Percentiles rank a stretch among this genome's conserved stretches.
Conservation (phyloP, 1,140 invertebrate genomes). For the Leptinotarsa undecemlineata region DNA sequence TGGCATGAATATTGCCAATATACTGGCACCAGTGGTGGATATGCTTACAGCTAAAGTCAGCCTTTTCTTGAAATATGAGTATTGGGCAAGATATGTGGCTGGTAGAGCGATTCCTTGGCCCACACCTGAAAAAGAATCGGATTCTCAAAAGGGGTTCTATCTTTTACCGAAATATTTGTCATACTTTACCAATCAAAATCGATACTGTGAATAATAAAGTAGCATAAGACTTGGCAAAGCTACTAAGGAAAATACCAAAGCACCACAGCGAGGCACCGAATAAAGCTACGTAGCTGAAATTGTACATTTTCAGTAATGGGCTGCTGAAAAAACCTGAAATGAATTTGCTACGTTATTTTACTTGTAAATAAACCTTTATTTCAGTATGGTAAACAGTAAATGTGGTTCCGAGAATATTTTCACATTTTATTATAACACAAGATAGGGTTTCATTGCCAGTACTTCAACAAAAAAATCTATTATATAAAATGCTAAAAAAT, state of each 20-base stretch:
- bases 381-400: no score
- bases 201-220: constrained; percentile 47
- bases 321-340: constrained; percentile 49
- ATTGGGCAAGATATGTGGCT: constrained; percentile 52
- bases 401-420: no score
- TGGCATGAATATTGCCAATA: constrained; percentile 56
- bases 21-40: constrained; percentile 53
- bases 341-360: no score
- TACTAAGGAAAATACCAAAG: constrained; percentile 46
- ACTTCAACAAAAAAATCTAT: no score
- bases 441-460: no score
- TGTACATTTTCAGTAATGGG: constrained; percentile 50
- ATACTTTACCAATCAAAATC: constrained; percentile 49
- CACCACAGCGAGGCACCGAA: constrained; percentile 44
- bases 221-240: constrained; percentile 46
- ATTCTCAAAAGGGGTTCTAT: no score
- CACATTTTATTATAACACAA: no score
- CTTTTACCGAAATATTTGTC: background rate
- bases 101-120: constrained; percentile 53
- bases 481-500: no score
- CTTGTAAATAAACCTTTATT: no score
- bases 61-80: constrained; percentile 56
- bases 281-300: constrained; percentile 44
- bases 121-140: constrained; percentile 43
- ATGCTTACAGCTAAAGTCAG: constrained; percentile 56